phyloP scores from a whole-genome alignment of 2,888 invertebrate species.

The Notocelia uddmanniana region DNA sequence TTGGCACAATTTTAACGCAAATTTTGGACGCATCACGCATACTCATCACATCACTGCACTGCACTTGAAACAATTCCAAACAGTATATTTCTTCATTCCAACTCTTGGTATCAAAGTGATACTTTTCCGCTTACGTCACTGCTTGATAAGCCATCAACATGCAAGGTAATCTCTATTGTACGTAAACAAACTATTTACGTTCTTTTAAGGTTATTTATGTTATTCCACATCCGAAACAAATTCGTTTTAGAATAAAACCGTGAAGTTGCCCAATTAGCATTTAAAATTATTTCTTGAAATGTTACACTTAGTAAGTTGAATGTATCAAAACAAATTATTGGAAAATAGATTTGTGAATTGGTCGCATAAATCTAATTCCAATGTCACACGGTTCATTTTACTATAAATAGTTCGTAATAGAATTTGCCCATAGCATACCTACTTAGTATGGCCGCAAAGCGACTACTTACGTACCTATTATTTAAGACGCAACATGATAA shows the following conservation, averaged over 20 bases:
- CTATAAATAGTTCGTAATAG: background rate
- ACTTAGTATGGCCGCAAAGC: conserved; percentile 10
- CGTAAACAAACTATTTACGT: conserved; percentile 39
- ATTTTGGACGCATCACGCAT: background rate
- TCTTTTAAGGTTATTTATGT: conserved; percentile 20
- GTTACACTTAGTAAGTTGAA: conserved; percentile 9
- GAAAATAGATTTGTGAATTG: background rate
- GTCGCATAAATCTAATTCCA: background rate
- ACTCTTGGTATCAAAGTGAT: conserved; percentile 7
- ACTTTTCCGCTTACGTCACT: conserved; percentile 37
- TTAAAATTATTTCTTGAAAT: conserved; percentile 18
- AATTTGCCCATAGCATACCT: conserved; percentile 17
- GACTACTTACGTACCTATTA: background rate
- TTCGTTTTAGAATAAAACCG: conserved; percentile 5
- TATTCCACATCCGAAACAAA: conserved; percentile 24
- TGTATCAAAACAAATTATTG: conserved; percentile 16
- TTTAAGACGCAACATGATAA: conserved; percentile 7
- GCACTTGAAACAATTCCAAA: conserved; percentile 27
- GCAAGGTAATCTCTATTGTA: conserved; percentile 27
- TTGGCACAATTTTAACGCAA: background rate
- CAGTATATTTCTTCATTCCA: conserved; percentile 17
- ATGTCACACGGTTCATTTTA: background rate
- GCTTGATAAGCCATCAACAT: conserved; percentile 37
- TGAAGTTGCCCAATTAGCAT: conserved; percentile 23
- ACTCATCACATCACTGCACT: background rate